Percentiles rank a stretch among this genome's conserved stretches.
These are phyloP conservation scores for Synergus japonicus DNA, from an alignment of 2,888 invertebrate genomes.

Conservation along the genomic window DNA sequence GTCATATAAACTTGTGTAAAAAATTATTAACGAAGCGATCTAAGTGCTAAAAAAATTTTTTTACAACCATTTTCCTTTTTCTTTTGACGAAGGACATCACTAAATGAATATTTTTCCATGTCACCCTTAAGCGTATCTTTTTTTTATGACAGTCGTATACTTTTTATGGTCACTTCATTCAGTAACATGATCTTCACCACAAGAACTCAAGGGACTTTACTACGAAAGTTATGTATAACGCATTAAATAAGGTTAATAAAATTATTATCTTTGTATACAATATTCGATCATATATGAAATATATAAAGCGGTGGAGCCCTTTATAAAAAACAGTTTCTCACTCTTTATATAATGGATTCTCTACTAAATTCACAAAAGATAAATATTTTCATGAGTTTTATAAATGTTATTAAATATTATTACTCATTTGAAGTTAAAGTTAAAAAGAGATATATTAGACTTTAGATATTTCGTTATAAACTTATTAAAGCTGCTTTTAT, in stretches of 20 bases:
- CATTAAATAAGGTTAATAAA: not conserved
- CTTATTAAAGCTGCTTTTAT: too few species aligned
- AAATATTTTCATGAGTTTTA: too few species aligned
- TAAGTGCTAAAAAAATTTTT: not conserved
- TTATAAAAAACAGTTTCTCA: not conserved
- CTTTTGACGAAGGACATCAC: not conserved
- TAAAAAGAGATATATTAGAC: too few species aligned
- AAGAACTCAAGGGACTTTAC: not conserved
- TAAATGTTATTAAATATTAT: too few species aligned
- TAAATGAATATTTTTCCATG: conserved; percentile 6
- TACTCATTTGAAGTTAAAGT: too few species aligned
- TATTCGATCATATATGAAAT: not conserved
- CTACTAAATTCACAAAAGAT: too few species aligned
- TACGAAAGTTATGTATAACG: not conserved
- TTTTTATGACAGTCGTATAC: conserved; percentile 14
- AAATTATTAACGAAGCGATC: not conserved
- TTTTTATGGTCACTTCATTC: conserved; percentile 18
- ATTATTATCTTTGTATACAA: not conserved
- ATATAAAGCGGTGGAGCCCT: too few species aligned
- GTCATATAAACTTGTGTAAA: not conserved
- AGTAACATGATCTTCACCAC: conserved; percentile 10
- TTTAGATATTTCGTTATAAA: too few species aligned
- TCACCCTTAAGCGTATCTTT: not conserved
- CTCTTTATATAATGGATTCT: not conserved
- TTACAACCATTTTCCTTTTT: not conserved